These are phyloP conservation scores for Callipepla squamata DNA, from an alignment of 2,113 vertebrate genomes.

Conservation along the genomic window DNA sequence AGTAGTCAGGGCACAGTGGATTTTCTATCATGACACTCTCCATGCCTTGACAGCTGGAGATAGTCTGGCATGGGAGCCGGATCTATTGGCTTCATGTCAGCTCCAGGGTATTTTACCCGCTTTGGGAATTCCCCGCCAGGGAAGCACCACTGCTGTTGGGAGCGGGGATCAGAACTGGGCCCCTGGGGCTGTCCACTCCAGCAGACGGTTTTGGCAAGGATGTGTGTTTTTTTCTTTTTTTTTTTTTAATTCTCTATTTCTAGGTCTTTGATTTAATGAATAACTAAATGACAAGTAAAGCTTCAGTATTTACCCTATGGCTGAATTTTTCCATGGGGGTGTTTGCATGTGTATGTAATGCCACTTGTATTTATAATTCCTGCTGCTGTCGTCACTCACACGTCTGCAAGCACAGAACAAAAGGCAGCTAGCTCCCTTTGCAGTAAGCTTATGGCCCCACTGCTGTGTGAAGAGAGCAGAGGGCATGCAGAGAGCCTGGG, in stretches of 20 bases:
- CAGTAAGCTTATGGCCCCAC: constrained; percentile 20
- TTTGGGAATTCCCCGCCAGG: constrained; percentile 20
- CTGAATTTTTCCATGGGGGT: background rate
- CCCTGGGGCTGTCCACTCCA: constrained; percentile 36
- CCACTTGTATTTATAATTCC: constrained; percentile 29
- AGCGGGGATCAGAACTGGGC: constrained; percentile 10
- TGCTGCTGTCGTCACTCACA: constrained; percentile 15
- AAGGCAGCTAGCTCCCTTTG: constrained; percentile 3
- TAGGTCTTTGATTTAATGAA: constrained; percentile 58
- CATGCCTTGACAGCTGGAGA: constrained; percentile 25
- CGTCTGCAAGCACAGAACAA: background rate
- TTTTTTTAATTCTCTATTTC: constrained; percentile 40
- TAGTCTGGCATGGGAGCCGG: constrained; percentile 16
- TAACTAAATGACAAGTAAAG: constrained; percentile 70
- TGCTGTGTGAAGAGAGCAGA: background rate
- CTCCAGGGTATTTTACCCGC: constrained; percentile 9
- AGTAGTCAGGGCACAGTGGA: constrained; percentile 15
- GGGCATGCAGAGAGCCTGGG: background rate
- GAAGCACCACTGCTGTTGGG: constrained; percentile 17
- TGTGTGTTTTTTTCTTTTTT: background rate
- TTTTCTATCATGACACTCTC: constrained; percentile 5
- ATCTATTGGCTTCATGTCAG: constrained; percentile 36
- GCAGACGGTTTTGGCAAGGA: constrained; percentile 60
- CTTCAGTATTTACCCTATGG: constrained; percentile 59
- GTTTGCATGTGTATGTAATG: background rate